Evolutionary conservation across 2,113 vertebrate species (phyloP).

Genomic region (Trichechus manatus): DNA sequence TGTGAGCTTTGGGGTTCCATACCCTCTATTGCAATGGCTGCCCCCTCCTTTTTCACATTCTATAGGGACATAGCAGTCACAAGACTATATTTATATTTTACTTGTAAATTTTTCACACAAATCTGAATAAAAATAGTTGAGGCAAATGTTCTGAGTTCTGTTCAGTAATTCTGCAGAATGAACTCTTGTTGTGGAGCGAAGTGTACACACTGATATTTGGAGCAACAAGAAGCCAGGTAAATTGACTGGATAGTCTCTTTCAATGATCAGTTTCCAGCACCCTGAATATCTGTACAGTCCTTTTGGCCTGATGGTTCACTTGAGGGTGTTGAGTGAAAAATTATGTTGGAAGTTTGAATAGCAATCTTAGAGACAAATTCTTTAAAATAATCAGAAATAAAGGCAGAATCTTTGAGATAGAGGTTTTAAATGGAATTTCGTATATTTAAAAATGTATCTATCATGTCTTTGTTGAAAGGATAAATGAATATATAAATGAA

Average conservation of each 20-base stretch:
- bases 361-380: neutral
- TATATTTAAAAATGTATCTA: constrained; percentile 21
- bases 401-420: neutral
- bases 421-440: constrained; percentile 34
- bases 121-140: constrained; percentile 27
- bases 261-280: neutral
- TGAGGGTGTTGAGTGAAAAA: constrained; percentile 1
- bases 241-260: neutral
- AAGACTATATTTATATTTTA: neutral
- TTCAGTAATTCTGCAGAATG: neutral
- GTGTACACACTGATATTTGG: neutral
- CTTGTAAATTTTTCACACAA: neutral
- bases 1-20: neutral
- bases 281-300: neutral
- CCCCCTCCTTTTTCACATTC: neutral
- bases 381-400: constrained; percentile 29
- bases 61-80: neutral
- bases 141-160: neutral
- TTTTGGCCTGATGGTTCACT: constrained; percentile 5
- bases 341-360: neutral
- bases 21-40: neutral
- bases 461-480: constrained; percentile 46
- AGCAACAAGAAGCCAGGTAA: neutral
- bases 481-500: neutral
- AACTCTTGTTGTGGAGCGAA: neutral